Evolutionary conservation across 2,888 invertebrate species (phyloP).

Genomic region (Rhingia rostrata): DNA sequence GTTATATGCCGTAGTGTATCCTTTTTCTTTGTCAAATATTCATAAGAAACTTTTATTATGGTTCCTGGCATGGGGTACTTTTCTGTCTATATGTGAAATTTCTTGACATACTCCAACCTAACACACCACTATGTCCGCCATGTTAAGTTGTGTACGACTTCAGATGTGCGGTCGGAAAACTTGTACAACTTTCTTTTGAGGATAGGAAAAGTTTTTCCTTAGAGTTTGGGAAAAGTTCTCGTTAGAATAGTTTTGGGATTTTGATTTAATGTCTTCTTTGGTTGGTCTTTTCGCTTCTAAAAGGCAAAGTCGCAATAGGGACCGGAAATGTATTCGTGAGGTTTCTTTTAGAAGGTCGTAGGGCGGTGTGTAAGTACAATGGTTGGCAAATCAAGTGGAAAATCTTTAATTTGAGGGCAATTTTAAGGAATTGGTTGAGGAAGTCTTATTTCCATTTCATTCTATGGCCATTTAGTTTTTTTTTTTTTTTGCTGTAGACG

Average conservation of each 20-base stretch:
- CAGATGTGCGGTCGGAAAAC: conserved; percentile 28
- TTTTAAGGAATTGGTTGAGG: conserved; percentile 27
- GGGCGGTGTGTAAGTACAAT: not conserved
- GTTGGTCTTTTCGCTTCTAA: not conserved
- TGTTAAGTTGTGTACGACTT: conserved; percentile 3
- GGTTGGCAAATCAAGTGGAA: conserved; percentile 43
- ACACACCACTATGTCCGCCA: conserved; percentile 17
- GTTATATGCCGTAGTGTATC: conserved; percentile 9
- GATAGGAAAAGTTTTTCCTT: conserved; percentile 16
- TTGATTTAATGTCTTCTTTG: conserved; percentile 39
- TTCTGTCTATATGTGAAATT: not conserved
- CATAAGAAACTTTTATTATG: conserved; percentile 59
- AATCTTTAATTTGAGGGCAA: conserved; percentile 54
- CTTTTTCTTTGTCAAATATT: conserved; percentile 67
- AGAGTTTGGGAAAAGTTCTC: conserved; percentile 12
- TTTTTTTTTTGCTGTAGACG: not conserved
- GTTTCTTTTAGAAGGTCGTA: not conserved
- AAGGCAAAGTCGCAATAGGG: not conserved
- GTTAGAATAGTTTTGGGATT: conserved; percentile 11
- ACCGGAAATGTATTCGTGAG: conserved; percentile 11
- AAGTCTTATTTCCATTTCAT: conserved; percentile 26
- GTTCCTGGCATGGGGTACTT: conserved; percentile 6
- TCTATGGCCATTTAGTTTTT: not conserved
- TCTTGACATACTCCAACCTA: not conserved
- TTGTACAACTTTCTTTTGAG: conserved; percentile 31